Conservation (phyloP, 2,888 invertebrate species). For the Linyphia triangularis region DNA sequence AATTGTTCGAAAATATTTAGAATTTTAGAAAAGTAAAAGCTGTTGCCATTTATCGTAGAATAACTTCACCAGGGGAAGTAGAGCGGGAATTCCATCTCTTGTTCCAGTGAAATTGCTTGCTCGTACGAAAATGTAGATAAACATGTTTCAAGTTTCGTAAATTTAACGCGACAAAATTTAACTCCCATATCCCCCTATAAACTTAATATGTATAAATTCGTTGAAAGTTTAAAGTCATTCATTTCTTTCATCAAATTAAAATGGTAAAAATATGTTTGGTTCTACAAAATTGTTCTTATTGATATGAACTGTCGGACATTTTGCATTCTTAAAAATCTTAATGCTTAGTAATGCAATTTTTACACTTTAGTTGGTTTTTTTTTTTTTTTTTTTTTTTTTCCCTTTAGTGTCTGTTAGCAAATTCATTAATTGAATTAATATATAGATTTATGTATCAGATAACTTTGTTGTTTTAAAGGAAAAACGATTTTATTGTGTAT, state of each 20-base stretch:
- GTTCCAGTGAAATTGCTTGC: constrained; percentile 47
- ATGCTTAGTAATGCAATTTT: too few species aligned
- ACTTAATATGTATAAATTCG: constrained; percentile 33
- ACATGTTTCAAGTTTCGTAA: constrained; percentile 56
- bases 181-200: constrained; percentile 65
- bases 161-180: constrained; percentile 40
- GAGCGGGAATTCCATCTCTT: constrained; percentile 37
- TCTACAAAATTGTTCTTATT: constrained; percentile 29
- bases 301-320: not conserved
- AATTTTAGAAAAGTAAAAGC: constrained; percentile 46
- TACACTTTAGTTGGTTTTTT: too few species aligned
- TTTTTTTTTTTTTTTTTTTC: too few species aligned
- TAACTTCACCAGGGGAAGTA: constrained; percentile 49
- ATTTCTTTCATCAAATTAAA: not conserved
- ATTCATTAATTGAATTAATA: too few species aligned
- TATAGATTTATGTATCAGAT: too few species aligned
- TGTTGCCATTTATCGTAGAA: constrained; percentile 63
- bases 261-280: not conserved
- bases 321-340: not conserved
- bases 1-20: constrained; percentile 51
- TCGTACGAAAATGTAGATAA: constrained; percentile 33
- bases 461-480: too few species aligned
- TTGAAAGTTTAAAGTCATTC: constrained; percentile 38
- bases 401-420: too few species aligned
- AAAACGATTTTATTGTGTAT: too few species aligned